phyloP scores from a whole-genome alignment of 1,140 invertebrate genomes.

The Pissodes strobi region DNA sequence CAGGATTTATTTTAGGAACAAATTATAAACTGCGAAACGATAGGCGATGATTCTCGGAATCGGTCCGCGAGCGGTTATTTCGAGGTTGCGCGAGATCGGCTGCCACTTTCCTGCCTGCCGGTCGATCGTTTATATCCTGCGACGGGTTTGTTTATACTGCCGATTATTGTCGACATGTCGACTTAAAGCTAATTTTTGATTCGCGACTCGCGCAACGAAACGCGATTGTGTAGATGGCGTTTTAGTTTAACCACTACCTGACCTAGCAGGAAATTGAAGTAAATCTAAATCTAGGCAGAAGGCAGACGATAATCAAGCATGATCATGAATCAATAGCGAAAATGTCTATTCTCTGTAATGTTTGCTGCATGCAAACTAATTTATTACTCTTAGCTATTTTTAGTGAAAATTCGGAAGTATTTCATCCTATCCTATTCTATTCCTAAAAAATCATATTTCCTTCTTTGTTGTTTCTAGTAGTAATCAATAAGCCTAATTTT shows the following conservation, averaged over 20 bases:
- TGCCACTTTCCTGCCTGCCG: background rate
- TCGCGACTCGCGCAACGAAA: background rate
- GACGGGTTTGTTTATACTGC: conserved; percentile 21
- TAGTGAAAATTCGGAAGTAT: too few relatives aligned
- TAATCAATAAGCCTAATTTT: too few relatives aligned
- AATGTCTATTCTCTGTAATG: too few relatives aligned
- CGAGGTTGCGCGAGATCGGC: conserved; percentile 8
- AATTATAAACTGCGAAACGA: conserved; percentile 22
- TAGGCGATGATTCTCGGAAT: conserved; percentile 21
- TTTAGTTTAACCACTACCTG: too few relatives aligned
- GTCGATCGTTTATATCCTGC: background rate
- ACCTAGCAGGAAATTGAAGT: conserved; percentile 1
- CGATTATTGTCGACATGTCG: background rate
- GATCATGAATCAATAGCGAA: too few relatives aligned
- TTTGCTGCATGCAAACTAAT: too few relatives aligned
- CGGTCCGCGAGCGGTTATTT: conserved; percentile 14
- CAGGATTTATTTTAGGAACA: conserved; percentile 32
- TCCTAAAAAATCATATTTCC: too few relatives aligned
- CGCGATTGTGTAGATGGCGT: background rate
- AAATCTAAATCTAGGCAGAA: too few relatives aligned
- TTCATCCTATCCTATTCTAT: too few relatives aligned
- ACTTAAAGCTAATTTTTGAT: conserved; percentile 13
- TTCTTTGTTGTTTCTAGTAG: too few relatives aligned
- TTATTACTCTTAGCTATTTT: too few relatives aligned
- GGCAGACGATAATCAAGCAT: too few relatives aligned